Evolutionary conservation across 23 tunicate genomes (phyloP).

Genomic region (Diplosoma virens): DNA sequence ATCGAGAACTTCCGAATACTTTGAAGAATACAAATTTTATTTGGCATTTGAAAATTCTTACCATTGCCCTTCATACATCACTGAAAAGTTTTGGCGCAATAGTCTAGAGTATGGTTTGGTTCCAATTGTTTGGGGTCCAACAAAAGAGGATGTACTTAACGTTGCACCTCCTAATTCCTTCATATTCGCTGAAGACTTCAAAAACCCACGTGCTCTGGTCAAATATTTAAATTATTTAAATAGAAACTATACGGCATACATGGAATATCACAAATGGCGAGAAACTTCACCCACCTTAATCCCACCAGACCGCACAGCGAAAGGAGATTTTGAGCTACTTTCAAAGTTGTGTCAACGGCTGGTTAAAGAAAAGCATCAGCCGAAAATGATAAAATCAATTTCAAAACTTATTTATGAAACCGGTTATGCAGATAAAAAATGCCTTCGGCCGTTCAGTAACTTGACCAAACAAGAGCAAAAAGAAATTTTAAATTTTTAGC

Average conservation of each 20-base stretch:
- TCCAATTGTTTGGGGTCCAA: constrained; percentile 87
- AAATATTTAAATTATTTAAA: constrained; percentile 40
- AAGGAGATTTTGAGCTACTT: constrained; percentile 21
- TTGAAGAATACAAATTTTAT: constrained; percentile 42
- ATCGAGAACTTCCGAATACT: constrained; percentile 2
- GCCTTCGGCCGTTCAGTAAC: constrained; percentile 27
- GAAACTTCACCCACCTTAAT: constrained; percentile 4
- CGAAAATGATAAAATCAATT: constrained; percentile 44
- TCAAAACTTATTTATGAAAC: constrained; percentile 58
- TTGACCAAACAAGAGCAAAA: constrained; percentile 14
- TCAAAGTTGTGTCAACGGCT: constrained; percentile 40
- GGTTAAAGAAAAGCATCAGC: constrained; percentile 34
- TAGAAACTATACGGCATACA: constrained; percentile 48
- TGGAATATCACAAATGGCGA: constrained; percentile 77
- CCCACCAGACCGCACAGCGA: constrained; percentile 38
- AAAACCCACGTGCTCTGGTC: constrained; percentile 48
- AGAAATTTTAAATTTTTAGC: constrained; percentile 27
- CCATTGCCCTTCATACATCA: constrained; percentile 63
- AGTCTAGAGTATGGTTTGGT: constrained; percentile 37
- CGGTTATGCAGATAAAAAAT: constrained; percentile 36
- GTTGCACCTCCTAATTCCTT: constrained; percentile 84
- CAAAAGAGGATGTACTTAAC: constrained; percentile 48
- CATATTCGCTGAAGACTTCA: constrained; percentile 68
- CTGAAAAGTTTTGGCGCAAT: constrained; percentile 87
- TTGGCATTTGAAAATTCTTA: constrained; percentile 69